A percentile compares a stretch with the other conserved stretches of the same genome.
Evolutionary conservation across 2,888 invertebrate genomes (phyloP).

Genomic region (Cosmia trapezina): DNA sequence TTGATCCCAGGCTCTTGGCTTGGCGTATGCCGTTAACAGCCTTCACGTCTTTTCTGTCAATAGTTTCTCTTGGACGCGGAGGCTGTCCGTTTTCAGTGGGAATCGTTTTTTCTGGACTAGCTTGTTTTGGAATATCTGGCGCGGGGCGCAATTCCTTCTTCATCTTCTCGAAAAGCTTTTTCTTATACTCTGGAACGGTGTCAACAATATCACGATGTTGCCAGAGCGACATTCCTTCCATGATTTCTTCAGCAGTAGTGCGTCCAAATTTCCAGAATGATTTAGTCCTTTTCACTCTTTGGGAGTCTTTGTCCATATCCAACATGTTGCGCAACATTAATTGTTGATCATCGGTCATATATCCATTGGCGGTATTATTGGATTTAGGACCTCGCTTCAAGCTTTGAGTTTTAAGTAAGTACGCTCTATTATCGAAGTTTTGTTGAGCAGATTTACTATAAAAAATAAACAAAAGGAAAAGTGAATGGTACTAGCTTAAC

Average conservation of each 20-base stretch:
- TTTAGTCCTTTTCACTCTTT: constrained; percentile 94
- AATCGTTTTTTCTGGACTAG: constrained; percentile 75
- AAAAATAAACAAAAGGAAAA: constrained; percentile 76
- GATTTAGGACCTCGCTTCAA: constrained; percentile 83
- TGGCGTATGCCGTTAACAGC: constrained; percentile 85
- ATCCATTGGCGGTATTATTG: constrained; percentile 83
- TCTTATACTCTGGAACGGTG: constrained; percentile 90
- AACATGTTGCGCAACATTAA: constrained; percentile 86
- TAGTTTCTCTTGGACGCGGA: constrained; percentile 83
- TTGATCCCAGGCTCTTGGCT: constrained; percentile 87
- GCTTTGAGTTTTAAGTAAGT: constrained; percentile 88
- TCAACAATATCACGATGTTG: constrained; percentile 96
- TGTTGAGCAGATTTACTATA: constrained; percentile 86
- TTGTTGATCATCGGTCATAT: constrained; percentile 90
- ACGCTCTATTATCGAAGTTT: constrained; percentile 81
- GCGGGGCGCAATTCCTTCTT: constrained; percentile 86
- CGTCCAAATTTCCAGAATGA: constrained; percentile 96
- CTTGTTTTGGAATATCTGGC: constrained; percentile 82
- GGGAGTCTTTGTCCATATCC: constrained; percentile 91
- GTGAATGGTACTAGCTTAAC: constrained; percentile 73
- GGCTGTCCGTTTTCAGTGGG: constrained; percentile 74
- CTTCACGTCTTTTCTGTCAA: constrained; percentile 86
- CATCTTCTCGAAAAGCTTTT: constrained; percentile 86
- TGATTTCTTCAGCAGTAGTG: constrained; percentile 93
- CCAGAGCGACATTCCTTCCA: constrained; percentile 97